Percentiles rank a stretch among this genome's conserved stretches.
Conservation (phyloP, 1,140 invertebrate genomes). For the Pomacea maculata region DNA sequence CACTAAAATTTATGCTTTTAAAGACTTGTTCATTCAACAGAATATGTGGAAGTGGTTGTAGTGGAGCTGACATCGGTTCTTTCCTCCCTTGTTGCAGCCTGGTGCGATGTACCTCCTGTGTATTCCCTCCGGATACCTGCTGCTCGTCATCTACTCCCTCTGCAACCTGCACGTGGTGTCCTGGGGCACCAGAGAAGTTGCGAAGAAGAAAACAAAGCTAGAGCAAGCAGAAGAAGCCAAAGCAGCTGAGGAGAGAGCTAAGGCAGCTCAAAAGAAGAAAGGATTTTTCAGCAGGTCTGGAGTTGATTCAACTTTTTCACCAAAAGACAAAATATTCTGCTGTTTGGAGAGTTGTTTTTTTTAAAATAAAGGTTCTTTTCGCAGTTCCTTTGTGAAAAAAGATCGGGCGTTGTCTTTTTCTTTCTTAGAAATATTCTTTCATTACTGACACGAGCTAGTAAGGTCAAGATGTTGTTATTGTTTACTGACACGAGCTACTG, state of each 20-base stretch:
- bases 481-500: no score
- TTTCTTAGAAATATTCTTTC: no score
- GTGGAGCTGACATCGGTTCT: neutral
- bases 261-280: constrained; percentile 61
- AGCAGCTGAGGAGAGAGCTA: constrained; percentile 41
- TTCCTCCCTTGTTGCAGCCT: neutral
- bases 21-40: no score
- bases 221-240: constrained; percentile 47
- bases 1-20: neutral
- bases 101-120: constrained; percentile 60
- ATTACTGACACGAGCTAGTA: no score
- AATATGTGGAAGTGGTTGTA: no score
- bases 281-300: constrained; percentile 68
- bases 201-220: constrained; percentile 63
- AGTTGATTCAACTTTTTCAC: constrained; percentile 67
- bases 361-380: no score
- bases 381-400: no score
- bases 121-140: constrained; percentile 59
- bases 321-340: no score
- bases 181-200: constrained; percentile 59
- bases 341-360: no score
- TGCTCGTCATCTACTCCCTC: constrained; percentile 61
- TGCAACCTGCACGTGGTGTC: constrained; percentile 59
- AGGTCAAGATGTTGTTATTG: no score
- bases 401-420: no score